phyloP scores from a whole-genome alignment of 2,888 invertebrate genomes.

The Esperia sulphurella region DNA sequence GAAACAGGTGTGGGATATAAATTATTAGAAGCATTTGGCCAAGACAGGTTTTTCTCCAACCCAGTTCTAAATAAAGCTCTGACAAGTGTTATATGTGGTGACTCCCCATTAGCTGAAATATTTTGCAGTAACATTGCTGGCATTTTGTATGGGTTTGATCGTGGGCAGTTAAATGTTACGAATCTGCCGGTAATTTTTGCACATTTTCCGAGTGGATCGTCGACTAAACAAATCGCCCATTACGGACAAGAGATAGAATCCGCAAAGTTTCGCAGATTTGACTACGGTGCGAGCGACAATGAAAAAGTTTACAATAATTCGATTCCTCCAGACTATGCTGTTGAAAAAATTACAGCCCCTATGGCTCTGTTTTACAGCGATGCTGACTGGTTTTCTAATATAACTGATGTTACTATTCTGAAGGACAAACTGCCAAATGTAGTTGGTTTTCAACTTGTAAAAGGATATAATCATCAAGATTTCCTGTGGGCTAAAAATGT shows the following conservation, averaged over 20 bases:
- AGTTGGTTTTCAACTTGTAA: slow-evolving; percentile 12
- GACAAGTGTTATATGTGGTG: not conserved
- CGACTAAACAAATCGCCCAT: slow-evolving; percentile 53
- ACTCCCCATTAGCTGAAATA: not conserved
- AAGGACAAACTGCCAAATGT: slow-evolving; percentile 22
- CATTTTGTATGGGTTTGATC: slow-evolving; percentile 24
- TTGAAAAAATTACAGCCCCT: slow-evolving; percentile 22
- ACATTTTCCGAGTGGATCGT: slow-evolving; percentile 52
- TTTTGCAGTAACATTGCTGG: slow-evolving; percentile 8
- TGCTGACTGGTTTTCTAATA: slow-evolving; percentile 27
- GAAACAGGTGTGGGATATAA: not conserved
- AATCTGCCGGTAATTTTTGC: slow-evolving; percentile 18
- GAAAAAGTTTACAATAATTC: slow-evolving; percentile 15
- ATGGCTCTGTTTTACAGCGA: slow-evolving; percentile 23
- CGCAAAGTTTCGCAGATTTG: slow-evolving; percentile 26
- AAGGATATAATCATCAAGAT: too few relatives aligned
- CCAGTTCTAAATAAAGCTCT: not conserved
- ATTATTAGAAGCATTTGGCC: not conserved
- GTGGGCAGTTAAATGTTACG: slow-evolving; percentile 19
- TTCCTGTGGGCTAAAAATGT: slow-evolving; percentile 22
- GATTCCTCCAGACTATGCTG: slow-evolving; percentile 23
- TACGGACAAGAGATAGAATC: slow-evolving; percentile 28
- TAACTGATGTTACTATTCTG: slow-evolving; percentile 21
- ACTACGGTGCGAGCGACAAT: slow-evolving; percentile 25
- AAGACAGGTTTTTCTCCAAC: not conserved